Conservation (phyloP, 2,797 vertebrate genomes). For the Meda fulgida region DNA sequence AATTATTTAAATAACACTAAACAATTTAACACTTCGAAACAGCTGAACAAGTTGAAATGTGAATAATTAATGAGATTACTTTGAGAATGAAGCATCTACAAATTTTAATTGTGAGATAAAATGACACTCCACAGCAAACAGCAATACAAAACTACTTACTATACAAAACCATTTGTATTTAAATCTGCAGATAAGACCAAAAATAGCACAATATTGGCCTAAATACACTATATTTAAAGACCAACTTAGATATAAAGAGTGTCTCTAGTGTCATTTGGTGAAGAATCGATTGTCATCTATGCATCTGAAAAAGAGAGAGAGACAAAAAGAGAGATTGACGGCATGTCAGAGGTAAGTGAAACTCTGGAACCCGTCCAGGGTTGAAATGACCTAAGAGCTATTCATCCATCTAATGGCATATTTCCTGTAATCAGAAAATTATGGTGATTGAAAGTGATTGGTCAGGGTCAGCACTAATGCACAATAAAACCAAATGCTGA, state of each 20-base stretch:
- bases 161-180: not conserved
- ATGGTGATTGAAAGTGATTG: constrained; percentile 66
- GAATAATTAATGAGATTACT: not conserved
- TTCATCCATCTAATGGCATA: constrained; percentile 80
- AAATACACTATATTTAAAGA: not conserved
- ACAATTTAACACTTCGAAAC: no score
- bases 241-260: not conserved
- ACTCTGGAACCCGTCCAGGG: constrained; percentile 66
- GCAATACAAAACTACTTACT: not conserved
- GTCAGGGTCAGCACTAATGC: constrained; percentile 40
- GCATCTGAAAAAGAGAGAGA: constrained; percentile 28
- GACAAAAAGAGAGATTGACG: constrained; percentile 46
- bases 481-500: constrained; percentile 50
- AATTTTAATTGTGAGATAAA: not conserved
- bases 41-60: not conserved
- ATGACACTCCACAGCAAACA: not conserved
- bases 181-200: not conserved
- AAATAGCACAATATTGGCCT: not conserved
- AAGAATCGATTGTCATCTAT: constrained; percentile 4
- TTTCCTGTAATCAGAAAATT: constrained; percentile 73
- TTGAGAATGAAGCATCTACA: not conserved
- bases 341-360: constrained; percentile 59
- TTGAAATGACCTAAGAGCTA: constrained; percentile 80
- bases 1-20: no score
- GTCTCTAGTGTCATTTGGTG: constrained; percentile 26